Evolutionary conservation across 2,888 invertebrate species (phyloP).

Genomic region (Chrysina gloriosa): DNA sequence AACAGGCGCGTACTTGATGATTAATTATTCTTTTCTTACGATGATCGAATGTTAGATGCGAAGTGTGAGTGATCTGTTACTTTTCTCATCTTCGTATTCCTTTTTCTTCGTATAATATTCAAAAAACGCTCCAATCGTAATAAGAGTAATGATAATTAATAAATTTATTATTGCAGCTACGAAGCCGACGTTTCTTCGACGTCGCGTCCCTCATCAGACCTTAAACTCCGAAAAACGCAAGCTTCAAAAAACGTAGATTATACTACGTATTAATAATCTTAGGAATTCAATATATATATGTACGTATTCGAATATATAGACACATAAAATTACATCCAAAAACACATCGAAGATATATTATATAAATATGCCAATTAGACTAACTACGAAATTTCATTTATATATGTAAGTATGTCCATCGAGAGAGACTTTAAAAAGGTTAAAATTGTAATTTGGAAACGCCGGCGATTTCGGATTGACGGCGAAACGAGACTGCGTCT

Average conservation of each 20-base stretch:
- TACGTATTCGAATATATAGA: slow-evolving; percentile 43
- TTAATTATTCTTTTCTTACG: too few species aligned
- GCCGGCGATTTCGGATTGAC: too few species aligned
- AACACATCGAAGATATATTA: slow-evolving; percentile 54
- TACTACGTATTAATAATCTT: not conserved
- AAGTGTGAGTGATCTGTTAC: not conserved
- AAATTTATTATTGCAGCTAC: slow-evolving; percentile 47
- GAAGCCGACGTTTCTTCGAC: slow-evolving; percentile 39
- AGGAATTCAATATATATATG: not conserved
- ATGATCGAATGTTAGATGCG: not conserved
- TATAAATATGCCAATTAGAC: slow-evolving; percentile 59
- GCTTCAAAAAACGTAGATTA: slow-evolving; percentile 28
- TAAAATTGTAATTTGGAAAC: too few species aligned
- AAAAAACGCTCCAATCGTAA: slow-evolving; percentile 1
- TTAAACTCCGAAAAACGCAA: slow-evolving; percentile 44
- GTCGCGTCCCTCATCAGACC: slow-evolving; percentile 14
- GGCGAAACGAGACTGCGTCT: too few species aligned
- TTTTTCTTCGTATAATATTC: not conserved
- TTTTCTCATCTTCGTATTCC: not conserved
- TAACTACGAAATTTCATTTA: slow-evolving; percentile 53
- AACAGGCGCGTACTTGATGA: too few species aligned
- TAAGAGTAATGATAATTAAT: slow-evolving; percentile 31
- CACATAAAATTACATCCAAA: slow-evolving; percentile 57
- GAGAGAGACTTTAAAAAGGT: too few species aligned
- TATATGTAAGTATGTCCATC: too few species aligned